phyloP scores from a whole-genome alignment of 2,797 vertebrate genomes.

The Chaetodon trifasciatus region DNA sequence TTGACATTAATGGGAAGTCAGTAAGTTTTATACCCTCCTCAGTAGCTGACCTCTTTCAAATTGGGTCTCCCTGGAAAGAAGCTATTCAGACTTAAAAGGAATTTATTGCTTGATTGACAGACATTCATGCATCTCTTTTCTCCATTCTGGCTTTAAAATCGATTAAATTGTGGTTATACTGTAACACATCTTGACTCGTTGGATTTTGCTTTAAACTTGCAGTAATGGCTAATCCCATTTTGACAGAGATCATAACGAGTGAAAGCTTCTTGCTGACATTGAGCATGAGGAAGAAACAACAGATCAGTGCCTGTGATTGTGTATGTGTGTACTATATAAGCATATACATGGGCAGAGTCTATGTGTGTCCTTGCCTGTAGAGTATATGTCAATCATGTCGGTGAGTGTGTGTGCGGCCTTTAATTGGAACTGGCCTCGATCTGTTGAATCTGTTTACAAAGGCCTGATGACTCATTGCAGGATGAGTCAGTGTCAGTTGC shows the following conservation, averaged over 20 bases:
- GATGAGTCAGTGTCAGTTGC: constrained; percentile 61
- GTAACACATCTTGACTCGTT: not conserved
- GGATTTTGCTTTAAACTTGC: not conserved
- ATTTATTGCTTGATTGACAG: not conserved
- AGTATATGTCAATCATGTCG: constrained; percentile 18
- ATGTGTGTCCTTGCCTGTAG: not conserved
- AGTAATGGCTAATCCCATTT: not conserved
- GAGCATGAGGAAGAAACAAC: not conserved
- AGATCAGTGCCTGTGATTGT: not conserved
- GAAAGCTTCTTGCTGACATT: not conserved
- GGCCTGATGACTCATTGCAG: constrained; percentile 56
- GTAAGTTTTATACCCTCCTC: not conserved
- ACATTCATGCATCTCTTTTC: not conserved
- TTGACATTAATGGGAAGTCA: not conserved
- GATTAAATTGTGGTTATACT: no score
- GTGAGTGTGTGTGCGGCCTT: constrained; percentile 39
- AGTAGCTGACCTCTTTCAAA: not conserved
- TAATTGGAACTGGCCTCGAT: constrained; percentile 38
- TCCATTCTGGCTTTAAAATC: not conserved
- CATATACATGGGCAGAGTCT: not conserved
- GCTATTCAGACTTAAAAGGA: not conserved
- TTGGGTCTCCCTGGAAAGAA: not conserved
- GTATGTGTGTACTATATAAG: not conserved
- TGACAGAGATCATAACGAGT: not conserved
- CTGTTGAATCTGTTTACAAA: constrained; percentile 42